Evolutionary conservation across 2,113 vertebrate species (phyloP), one percentile per base, ranked within the genome.

Genomic region (Phalacrocorax pelagicus): DNA sequence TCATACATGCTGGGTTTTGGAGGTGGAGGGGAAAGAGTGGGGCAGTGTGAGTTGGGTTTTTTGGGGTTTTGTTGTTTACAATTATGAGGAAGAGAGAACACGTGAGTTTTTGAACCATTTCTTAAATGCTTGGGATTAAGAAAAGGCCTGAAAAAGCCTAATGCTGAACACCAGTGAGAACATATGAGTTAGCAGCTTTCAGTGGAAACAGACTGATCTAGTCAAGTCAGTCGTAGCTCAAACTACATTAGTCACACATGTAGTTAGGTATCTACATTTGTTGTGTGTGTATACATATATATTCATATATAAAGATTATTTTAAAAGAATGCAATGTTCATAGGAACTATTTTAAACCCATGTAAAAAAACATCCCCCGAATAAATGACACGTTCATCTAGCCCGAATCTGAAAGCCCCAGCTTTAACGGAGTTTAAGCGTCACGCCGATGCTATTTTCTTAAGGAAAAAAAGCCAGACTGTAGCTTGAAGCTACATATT

Each of bases 401-500:
- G n/a, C 23, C 55, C n/a, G 2, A 94, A 81, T 81, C 32, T 9
- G 3, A 88, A 89, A 94, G n/a, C 20, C 2, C 16, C 27, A 81
- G 36, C 36, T 94, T 92, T 34, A 70, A 54, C 2, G 2, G 57
- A 65, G 58, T 77, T 91, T 30, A 71, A 81, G 57, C 3, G 11
- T 67, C 77, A 86, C 11, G 10, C 36, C 11, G 10, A 88, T 88
- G 26, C 19, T 84, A 61, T 93, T 96, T 96, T 86, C 77, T 83
- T 74, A 46, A 81, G 54, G 57, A 49, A 74, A 91, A 93, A 87
- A 86, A 46, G 36, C 70, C 89, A 92, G 85, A 61, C 74, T 63
- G 47, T 49, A 95, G 89, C 89, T 91, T 36, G 20, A 92, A 96
- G 74, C n/a, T 17, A 94, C 91, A 90, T 95, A 95, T 95, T 97